A percentile compares a stretch with the other conserved stretches of the same genome.
These are phyloP conservation scores for Esox lucius DNA, from an alignment of 2,797 vertebrate species.

Conservation along the genomic window DNA sequence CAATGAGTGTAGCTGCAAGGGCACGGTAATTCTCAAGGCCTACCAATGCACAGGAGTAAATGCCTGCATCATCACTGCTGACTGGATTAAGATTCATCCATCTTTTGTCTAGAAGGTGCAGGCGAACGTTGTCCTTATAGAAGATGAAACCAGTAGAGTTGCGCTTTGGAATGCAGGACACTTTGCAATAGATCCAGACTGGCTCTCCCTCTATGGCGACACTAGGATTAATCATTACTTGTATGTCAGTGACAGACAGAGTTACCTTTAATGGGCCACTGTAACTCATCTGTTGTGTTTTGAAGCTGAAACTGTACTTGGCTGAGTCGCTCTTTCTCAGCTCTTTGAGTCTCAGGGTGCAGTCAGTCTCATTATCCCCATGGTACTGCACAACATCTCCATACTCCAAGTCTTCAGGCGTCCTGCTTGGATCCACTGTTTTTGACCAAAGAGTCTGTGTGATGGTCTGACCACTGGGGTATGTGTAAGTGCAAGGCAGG, in stretches of 20 bases:
- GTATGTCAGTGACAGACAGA: background rate
- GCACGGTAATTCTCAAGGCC: background rate
- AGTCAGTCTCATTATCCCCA: background rate
- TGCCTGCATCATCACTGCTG: background rate
- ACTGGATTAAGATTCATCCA: background rate
- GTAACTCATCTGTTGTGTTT: background rate
- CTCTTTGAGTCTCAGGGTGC: background rate
- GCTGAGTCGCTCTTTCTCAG: background rate
- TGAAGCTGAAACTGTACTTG: background rate
- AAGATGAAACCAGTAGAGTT: background rate
- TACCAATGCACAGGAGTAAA: background rate
- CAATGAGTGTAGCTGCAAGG: background rate
- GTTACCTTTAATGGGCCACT: background rate
- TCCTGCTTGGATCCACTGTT: background rate
- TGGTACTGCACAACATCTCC: background rate
- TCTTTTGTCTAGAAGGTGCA: background rate
- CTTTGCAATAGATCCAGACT: background rate
- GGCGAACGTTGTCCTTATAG: background rate
- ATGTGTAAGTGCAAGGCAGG: background rate
- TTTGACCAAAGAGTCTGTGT: background rate
- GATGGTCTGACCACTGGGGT: conserved; percentile 2
- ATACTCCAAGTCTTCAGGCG: background rate
- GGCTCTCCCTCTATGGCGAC: background rate
- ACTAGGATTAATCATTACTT: background rate
- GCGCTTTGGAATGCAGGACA: background rate